Conservation (phyloP, 2,797 vertebrate genomes). For the Myotis myotis region DNA sequence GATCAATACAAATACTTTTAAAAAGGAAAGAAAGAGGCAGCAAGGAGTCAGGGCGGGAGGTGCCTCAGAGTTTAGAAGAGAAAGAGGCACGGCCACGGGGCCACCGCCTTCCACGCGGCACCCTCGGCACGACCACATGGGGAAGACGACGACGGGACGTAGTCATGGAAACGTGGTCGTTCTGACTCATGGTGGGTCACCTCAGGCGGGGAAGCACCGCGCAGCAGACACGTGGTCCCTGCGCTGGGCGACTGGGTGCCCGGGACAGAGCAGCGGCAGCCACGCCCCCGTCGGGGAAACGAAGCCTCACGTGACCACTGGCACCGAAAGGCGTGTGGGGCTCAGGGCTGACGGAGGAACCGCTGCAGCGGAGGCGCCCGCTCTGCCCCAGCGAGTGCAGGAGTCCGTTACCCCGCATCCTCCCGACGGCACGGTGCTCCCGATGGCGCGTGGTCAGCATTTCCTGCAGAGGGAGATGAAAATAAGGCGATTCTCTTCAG, state of each 20-base stretch:
- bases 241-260: accelerated
- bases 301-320: accelerated
- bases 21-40: neutral
- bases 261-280: accelerated
- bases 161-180: accelerated
- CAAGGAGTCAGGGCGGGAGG: accelerated
- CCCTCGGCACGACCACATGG: accelerated
- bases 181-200: neutral
- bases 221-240: accelerated
- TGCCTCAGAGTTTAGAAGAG: neutral
- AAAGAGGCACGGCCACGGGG: accelerated
- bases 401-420: no score
- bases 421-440: accelerated
- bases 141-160: accelerated
- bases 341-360: accelerated
- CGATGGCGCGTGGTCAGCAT: no score
- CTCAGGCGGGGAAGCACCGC: no score
- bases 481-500: no score
- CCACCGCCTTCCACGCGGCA: no score
- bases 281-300: accelerated
- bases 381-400: no score
- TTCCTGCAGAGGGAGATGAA: no score
- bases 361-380: no score
- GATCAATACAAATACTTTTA: no score
- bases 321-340: no score